Base-by-base conservation (phyloP, 2,888 invertebrate species). In the Drosophila anomelani region DNA sequence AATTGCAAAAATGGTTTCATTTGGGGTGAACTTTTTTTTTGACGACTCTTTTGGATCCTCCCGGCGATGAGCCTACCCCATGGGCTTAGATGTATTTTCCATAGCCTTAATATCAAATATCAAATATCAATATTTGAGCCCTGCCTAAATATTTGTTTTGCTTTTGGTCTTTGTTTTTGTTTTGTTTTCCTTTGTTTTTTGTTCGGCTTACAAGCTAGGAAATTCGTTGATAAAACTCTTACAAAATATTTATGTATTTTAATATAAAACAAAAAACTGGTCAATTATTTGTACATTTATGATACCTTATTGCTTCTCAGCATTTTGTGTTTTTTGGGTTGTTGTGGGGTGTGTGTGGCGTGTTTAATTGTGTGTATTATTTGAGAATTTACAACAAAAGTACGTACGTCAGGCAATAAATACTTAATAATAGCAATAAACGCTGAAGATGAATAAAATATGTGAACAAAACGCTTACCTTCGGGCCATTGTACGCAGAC, bases 401-500 rank as follows among this genome's bases (percentile, higher is more conserved):
- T 83, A 79, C 61, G 47, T 83, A 79, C 57, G 60, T 77, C 88
- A 89, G 87, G 86, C 90, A 90, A 76, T 88, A 88, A 88, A 83
- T 85, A 80, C 85, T 76, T 88, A 86, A 88, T 79, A 81, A 67
- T 88, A 84, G 80, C 83, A 53, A 79, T 69, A 59, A 62, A 64
- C 39, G 34, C 41, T 49, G 34, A 58, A 59, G 29, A 68, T 56
- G 58, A 54, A 54, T 4, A 57, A 23, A 36, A 38, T 53, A 63
- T 71, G 72, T 67, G 71, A 72, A 78, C 75, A 76, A 83, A 81
- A 94, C 95, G 74, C 84, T 95, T 94, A 96, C 96, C 96, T 95
- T 97, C 96, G 88, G 97, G 96, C 97, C 97, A 97, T 93, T 97
- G 97, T 93, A 97, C 96, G 94, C 96, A 96, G 93, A 97, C 97